These are phyloP conservation scores for Myotis pilosus DNA, from an alignment of 2,797 vertebrate genomes.

Conservation along the genomic window DNA sequence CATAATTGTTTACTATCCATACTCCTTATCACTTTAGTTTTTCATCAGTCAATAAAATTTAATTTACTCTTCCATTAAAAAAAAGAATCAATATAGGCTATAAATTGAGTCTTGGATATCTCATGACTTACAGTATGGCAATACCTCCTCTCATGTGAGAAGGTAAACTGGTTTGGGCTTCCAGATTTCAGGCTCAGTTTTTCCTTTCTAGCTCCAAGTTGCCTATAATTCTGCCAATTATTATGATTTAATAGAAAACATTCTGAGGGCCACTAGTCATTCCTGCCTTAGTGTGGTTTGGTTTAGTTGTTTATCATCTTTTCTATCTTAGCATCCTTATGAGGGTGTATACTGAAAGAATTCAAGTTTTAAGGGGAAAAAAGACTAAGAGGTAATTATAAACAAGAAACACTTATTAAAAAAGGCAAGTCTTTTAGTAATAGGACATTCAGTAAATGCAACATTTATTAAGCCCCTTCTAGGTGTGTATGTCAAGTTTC, in stretches of 20 bases:
- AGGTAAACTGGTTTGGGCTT: not conserved
- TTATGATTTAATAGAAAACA: not conserved
- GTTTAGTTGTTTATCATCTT: not conserved
- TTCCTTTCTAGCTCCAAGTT: not conserved
- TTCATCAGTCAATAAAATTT: slow-evolving; percentile 88
- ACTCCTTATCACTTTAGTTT: slow-evolving; percentile 83
- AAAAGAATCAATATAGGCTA: not conserved
- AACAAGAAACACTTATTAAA: not conserved
- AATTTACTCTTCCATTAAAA: slow-evolving; percentile 86
- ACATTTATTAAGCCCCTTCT: not conserved
- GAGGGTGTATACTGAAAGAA: not conserved
- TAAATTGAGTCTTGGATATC: not conserved
- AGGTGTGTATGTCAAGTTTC: not conserved
- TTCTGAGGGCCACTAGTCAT: not conserved
- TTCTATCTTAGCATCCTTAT: not conserved
- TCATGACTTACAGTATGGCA: not conserved
- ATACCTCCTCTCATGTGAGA: not conserved
- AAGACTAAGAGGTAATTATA: not conserved
- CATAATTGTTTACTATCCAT: slow-evolving; percentile 78
- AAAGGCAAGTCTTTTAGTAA: not conserved
- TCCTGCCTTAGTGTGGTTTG: not conserved
- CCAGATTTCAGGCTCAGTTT: not conserved
- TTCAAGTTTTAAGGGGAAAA: not conserved
- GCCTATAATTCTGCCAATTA: not conserved
- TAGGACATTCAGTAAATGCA: not conserved